phyloP scores from a whole-genome alignment of 2,888 invertebrate genomes.

The Campoplex capitator region DNA sequence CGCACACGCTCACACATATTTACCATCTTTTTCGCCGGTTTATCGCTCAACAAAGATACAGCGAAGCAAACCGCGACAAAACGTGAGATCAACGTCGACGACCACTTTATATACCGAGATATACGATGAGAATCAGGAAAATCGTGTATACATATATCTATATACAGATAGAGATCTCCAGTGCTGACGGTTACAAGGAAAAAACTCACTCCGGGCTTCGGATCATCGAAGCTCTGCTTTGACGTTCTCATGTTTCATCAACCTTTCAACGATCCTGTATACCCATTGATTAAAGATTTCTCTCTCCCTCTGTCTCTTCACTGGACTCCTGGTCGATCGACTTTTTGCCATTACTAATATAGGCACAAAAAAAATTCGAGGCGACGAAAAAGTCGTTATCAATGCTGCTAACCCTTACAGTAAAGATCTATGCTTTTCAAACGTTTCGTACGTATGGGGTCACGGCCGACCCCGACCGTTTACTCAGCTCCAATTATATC shows the following conservation, averaged over 20 bases:
- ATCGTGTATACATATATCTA: constrained; percentile 16
- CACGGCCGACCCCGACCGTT: too few relatives aligned
- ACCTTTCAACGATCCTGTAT: constrained; percentile 55
- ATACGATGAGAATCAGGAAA: constrained; percentile 41
- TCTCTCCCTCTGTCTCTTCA: neutral
- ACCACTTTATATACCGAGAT: constrained; percentile 45
- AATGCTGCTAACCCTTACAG: neutral
- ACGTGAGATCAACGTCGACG: constrained; percentile 55
- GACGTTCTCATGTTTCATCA: constrained; percentile 50
- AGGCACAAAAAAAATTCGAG: constrained; percentile 9
- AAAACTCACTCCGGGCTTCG: constrained; percentile 48
- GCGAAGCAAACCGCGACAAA: constrained; percentile 49
- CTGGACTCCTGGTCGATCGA: constrained; percentile 12
- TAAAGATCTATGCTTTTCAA: too few relatives aligned
- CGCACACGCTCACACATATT: neutral
- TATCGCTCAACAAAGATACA: constrained; percentile 70
- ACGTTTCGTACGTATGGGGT: too few relatives aligned
- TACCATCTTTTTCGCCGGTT: constrained; percentile 52
- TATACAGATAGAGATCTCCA: neutral
- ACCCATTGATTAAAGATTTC: constrained; percentile 48
- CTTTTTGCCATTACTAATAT: constrained; percentile 24
- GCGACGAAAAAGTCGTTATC: constrained; percentile 18
- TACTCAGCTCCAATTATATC: too few relatives aligned
- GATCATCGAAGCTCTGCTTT: constrained; percentile 25
- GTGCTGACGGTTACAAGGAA: constrained; percentile 36